Conservation (phyloP, 2,888 invertebrate genomes). For the Pediacus dermestoides region DNA sequence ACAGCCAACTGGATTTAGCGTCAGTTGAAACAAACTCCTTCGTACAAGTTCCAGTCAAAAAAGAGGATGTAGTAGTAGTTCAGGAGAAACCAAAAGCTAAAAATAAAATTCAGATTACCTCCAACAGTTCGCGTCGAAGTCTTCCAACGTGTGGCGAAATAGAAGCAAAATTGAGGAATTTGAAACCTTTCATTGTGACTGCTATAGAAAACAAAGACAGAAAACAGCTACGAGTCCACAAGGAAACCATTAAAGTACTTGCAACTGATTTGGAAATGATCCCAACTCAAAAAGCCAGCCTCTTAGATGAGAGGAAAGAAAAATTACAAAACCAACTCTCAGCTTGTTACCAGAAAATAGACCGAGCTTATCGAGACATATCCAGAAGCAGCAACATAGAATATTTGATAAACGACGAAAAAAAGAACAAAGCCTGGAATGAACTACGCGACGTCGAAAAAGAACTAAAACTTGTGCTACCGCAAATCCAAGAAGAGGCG, state of each 20-base stretch:
- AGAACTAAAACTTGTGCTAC: slow-evolving; percentile 23
- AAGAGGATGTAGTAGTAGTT: slow-evolving; percentile 4
- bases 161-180: slow-evolving; percentile 24
- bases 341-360: slow-evolving; percentile 22
- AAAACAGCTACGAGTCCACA: slow-evolving; percentile 25
- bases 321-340: slow-evolving; percentile 22
- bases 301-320: slow-evolving; percentile 25
- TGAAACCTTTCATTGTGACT: slow-evolving; percentile 24
- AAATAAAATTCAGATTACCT: slow-evolving; percentile 10
- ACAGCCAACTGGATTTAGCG: slow-evolving; percentile 20
- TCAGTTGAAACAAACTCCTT: slow-evolving; percentile 24
- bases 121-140: slow-evolving; percentile 10
- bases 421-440: slow-evolving; percentile 19
- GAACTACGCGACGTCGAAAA: slow-evolving; percentile 28
- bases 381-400: slow-evolving; percentile 23
- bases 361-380: slow-evolving; percentile 24
- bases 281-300: slow-evolving; percentile 17
- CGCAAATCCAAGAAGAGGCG: slow-evolving; percentile 14
- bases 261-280: slow-evolving; percentile 32
- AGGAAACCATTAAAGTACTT: slow-evolving; percentile 26
- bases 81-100: slow-evolving; percentile 5
- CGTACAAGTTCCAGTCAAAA: slow-evolving; percentile 20
- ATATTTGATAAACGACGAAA: slow-evolving; percentile 19
- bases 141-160: slow-evolving; percentile 27
- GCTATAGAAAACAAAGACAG: slow-evolving; percentile 30